phyloP scores from a whole-genome alignment of 2,797 vertebrate genomes.

The Iguana delicatissima region DNA sequence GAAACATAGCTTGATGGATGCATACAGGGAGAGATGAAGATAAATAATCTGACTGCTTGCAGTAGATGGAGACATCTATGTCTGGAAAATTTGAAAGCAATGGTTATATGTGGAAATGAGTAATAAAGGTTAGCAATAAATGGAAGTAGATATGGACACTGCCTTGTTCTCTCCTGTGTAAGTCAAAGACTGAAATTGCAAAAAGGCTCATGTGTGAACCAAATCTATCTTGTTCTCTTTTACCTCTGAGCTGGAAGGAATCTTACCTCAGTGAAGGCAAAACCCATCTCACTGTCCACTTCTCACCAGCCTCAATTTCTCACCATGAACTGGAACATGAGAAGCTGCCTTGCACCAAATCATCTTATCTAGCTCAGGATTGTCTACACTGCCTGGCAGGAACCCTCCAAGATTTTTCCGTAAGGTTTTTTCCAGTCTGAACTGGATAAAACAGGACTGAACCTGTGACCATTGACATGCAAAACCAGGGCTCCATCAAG shows the following conservation, averaged over 20 bases:
- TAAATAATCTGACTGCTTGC: not conserved
- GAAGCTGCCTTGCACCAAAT: not conserved
- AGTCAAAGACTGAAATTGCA: not conserved
- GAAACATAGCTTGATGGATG: not conserved
- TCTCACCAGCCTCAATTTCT: not conserved
- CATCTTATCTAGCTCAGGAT: not conserved
- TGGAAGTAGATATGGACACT: not conserved
- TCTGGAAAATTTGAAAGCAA: not conserved
- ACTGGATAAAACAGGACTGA: not conserved
- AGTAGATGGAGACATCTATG: not conserved
- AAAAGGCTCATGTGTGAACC: not conserved
- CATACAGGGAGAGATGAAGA: not conserved
- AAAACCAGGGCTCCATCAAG: not conserved
- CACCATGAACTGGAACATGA: not conserved
- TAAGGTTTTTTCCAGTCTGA: not conserved
- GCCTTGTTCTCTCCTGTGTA: not conserved
- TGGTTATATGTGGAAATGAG: not conserved
- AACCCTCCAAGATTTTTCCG: not conserved
- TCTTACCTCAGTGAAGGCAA: not conserved
- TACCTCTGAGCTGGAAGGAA: not conserved
- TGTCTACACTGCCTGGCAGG: not conserved
- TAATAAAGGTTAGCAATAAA: not conserved
- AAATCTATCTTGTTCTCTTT: not conserved
- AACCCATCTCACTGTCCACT: not conserved
- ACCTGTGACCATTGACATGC: not conserved